These are phyloP conservation scores for Plectrocnemia conspersa DNA, from an alignment of 1,140 invertebrate species.

Conservation along the genomic window DNA sequence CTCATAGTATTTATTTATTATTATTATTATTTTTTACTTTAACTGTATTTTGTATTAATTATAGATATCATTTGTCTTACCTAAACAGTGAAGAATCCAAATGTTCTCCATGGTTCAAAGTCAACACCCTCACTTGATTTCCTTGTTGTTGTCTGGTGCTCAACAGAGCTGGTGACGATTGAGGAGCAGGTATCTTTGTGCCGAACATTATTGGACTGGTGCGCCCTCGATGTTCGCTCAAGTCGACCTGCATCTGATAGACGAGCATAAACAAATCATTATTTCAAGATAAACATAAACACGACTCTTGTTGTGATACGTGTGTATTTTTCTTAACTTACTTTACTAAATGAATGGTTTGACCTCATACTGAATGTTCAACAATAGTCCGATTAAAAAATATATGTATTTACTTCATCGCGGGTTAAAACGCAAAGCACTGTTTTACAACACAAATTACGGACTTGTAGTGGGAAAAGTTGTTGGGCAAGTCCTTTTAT, in stretches of 20 bases:
- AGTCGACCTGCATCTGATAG: conserved; percentile 25
- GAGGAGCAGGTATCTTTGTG: conserved; percentile 23
- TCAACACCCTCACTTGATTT: conserved; percentile 61
- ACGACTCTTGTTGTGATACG: background rate
- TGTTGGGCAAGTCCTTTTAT: background rate
- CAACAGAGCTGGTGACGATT: conserved; percentile 22
- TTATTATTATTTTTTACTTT: too few relatives aligned
- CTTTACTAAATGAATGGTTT: conserved; percentile 33
- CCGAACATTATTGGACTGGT: conserved; percentile 27
- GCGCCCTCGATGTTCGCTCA: conserved; percentile 28
- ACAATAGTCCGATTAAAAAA: conserved; percentile 15
- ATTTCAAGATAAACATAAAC: conserved; percentile 5
- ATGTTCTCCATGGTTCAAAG: conserved; percentile 69
- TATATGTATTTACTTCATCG: conserved; percentile 7
- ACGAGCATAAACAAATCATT: conserved; percentile 6
- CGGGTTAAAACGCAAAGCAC: background rate
- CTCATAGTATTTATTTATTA: too few relatives aligned
- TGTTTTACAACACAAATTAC: conserved; percentile 14
- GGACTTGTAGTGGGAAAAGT: background rate
- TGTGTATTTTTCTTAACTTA: conserved; percentile 2
- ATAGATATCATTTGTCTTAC: too few relatives aligned
- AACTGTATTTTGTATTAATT: too few relatives aligned
- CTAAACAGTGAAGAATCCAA: conserved; percentile 66
- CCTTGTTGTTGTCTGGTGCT: conserved; percentile 6
- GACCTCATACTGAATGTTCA: conserved; percentile 24